Percentiles rank a stretch among this genome's conserved stretches.
These are phyloP conservation scores for Epizoanthus fatuus DNA, from an alignment of 92 coral and sea anemone species.

Conservation along the genomic window DNA sequence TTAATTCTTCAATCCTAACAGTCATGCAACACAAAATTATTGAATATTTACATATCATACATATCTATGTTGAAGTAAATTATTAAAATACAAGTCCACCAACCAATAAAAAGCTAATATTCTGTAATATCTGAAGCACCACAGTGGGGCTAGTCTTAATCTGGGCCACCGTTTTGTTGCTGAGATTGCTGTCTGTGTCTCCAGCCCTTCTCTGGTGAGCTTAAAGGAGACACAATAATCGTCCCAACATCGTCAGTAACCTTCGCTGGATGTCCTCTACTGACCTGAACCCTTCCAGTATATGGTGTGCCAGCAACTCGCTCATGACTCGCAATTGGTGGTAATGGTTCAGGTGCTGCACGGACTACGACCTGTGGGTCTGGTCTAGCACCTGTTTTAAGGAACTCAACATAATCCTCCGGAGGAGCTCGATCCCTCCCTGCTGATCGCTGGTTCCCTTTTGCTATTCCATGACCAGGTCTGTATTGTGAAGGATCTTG, in stretches of 20 bases:
- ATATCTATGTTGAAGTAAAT: not conserved
- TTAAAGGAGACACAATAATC: constrained; percentile 93
- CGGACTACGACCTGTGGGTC: constrained; percentile 96
- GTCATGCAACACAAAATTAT: not conserved
- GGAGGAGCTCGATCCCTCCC: constrained; percentile 80
- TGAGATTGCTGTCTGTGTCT: constrained; percentile 87
- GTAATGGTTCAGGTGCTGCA: constrained; percentile 95
- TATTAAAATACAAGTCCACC: not conserved
- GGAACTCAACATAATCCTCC: constrained; percentile 92
- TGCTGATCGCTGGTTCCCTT: constrained; percentile 60
- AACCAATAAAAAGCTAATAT: not conserved
- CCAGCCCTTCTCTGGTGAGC: constrained; percentile 99
- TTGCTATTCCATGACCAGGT: constrained; percentile 84
- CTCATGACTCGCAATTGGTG: constrained; percentile 87
- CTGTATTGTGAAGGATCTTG: constrained; percentile 83
- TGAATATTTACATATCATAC: constrained; percentile 10
- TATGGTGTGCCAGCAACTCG: constrained; percentile 69
- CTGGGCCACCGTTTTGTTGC: constrained; percentile 78
- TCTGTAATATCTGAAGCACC: too few relatives aligned
- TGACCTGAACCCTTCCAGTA: constrained; percentile 80
- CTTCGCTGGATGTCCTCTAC: constrained; percentile 64
- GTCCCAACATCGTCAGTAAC: constrained; percentile 89
- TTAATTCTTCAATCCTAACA: not conserved
- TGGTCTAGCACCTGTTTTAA: constrained; percentile 87
- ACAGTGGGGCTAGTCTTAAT: not conserved